Evolutionary conservation across 2,113 vertebrate species (phyloP).

Genomic region (Aspidoscelis tigris): DNA sequence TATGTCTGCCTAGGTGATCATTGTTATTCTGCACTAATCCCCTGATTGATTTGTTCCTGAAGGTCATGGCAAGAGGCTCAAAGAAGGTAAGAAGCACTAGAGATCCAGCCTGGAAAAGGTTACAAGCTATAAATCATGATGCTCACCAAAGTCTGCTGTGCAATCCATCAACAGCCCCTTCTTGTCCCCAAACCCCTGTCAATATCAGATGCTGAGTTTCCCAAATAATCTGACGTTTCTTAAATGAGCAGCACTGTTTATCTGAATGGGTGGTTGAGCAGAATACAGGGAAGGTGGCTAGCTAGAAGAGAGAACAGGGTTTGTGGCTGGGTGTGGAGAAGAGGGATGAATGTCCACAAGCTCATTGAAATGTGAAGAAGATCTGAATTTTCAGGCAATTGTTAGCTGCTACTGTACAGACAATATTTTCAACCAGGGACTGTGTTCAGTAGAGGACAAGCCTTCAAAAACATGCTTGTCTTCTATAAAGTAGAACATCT

Average conservation of each 20-base stretch:
- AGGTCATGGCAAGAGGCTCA: conserved; percentile 30
- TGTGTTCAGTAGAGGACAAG: no score
- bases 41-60: not conserved
- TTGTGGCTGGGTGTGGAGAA: no score
- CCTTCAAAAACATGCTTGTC: no score
- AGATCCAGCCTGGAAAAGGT: conserved; percentile 23
- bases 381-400: no score
- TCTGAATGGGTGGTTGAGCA: not conserved
- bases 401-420: no score
- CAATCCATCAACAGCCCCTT: not conserved
- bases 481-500: no score
- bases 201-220: accelerated
- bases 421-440: no score
- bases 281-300: no score
- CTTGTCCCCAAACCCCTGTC: not conserved
- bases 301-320: no score
- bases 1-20: not conserved
- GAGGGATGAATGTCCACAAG: no score
- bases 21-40: conserved; percentile 36
- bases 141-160: accelerated
- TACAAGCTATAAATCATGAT: not conserved
- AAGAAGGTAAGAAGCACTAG: conserved; percentile 14
- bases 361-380: no score
- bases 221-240: accelerated
- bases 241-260: not conserved